Evolutionary conservation across 2,797 vertebrate species (phyloP).

Genomic region (Oryzias sinensis): DNA sequence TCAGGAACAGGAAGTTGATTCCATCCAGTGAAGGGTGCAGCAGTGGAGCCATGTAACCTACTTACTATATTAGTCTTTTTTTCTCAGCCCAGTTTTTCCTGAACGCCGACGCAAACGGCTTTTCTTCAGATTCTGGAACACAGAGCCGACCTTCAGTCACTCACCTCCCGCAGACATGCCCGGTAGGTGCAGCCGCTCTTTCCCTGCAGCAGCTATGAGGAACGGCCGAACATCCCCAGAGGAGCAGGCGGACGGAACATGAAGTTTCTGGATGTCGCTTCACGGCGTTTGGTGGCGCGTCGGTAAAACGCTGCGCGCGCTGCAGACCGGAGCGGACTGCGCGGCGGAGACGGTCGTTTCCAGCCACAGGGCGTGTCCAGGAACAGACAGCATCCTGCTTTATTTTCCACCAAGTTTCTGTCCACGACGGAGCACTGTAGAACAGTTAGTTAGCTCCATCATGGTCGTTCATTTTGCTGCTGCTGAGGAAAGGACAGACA

Average conservation of each 20-base stretch:
- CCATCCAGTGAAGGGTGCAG: conserved; percentile 39
- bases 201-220: conserved; percentile 31
- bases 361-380: conserved; percentile 76
- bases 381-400: conserved; percentile 71
- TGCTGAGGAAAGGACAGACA: too few relatives aligned
- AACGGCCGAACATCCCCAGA: not conserved
- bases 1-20: conserved; percentile 51
- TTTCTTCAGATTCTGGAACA: conserved; percentile 16
- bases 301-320: conserved; percentile 26
- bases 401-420: conserved; percentile 58
- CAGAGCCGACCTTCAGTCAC: conserved; percentile 24
- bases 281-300: conserved; percentile 18
- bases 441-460: too few relatives aligned
- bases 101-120: conserved; percentile 43
- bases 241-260: conserved; percentile 13
- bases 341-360: conserved; percentile 59
- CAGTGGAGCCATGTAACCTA: conserved; percentile 51
- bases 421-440: conserved; percentile 32
- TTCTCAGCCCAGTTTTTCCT: conserved; percentile 41
- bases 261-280: conserved; percentile 38
- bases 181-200: conserved; percentile 68
- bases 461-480: too few relatives aligned
- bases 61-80: conserved; percentile 45
- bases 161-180: conserved; percentile 80
- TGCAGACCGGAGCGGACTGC: conserved; percentile 37